Evolutionary conservation across 2,113 vertebrate species (phyloP), one percentile per base, ranked within the genome.

Genomic region (Microcebus murinus): DNA sequence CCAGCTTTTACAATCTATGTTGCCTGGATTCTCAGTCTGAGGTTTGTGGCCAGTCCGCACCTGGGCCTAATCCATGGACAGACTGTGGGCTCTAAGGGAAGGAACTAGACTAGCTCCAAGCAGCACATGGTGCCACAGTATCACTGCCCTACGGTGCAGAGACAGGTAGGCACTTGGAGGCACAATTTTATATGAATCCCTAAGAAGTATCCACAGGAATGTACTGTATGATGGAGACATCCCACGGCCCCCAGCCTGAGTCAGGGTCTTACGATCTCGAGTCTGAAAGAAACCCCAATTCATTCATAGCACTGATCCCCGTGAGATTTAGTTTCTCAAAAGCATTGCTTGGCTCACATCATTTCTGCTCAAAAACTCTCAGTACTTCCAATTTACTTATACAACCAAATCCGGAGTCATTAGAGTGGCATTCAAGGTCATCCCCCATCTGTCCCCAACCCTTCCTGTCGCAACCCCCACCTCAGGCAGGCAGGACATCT

Each of bases 301-400:
- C 91, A 90, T 82, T 89, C 70, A 50, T 12, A 50, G 45, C 63
- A 65, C 39, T 0, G 12, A 67, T 39, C n/a, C 29, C 71, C 21
- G 82, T 34, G 68, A 65, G 94, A 89, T 91, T 81, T 59, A 21
- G 34, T 90, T n/a, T 95, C 52, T 87, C 34, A 65, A 74, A 80
- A 87, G 50, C 63, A n/a, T 31, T 10, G 55, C 36, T 97, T 34
- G 59, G 25, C 34, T 91, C 68, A 67, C 10, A 86, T 70, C 36
- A 13, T 82, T 92, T 92, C 84, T 91, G 36, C n/a, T 91, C 5
- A 21, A 63, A 90, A 81, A 13, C 14, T 61, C 68, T 71, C 25
- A n/a, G 5, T 29, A 55, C 70, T 86, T 82, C 52, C 48, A 42
- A 81, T 79, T 87, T 76, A 63, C 15, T 63, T 79, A 39, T 1